phyloP scores from a whole-genome alignment of 1,140 invertebrate genomes.

The Hermetia illucens region DNA sequence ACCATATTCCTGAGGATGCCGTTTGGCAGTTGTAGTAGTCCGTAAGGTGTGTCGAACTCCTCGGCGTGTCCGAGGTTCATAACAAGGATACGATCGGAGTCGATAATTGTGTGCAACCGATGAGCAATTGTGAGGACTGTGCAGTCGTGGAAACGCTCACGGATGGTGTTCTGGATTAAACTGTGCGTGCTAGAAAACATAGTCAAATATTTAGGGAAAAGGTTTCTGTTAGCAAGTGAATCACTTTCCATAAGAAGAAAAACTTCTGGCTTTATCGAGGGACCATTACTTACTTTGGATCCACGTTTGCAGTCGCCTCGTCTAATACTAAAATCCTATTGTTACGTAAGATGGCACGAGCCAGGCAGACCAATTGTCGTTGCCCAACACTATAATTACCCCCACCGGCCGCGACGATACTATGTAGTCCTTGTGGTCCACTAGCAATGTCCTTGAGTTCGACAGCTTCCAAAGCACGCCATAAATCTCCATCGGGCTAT shows the following conservation, averaged over 20 bases:
- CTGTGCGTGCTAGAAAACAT: conserved; percentile 23
- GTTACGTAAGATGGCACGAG: conserved; percentile 52
- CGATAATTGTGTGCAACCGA: conserved; percentile 60
- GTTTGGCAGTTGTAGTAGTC: conserved; percentile 33
- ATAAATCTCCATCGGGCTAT: conserved; percentile 43
- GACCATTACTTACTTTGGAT: conserved; percentile 32
- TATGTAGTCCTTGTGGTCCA: conserved; percentile 34
- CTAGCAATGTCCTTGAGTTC: conserved; percentile 34
- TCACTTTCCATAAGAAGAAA: too few relatives aligned
- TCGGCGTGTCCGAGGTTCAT: conserved; percentile 36
- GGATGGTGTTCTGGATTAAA: conserved; percentile 36
- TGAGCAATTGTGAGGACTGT: conserved; percentile 56
- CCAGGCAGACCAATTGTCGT: conserved; percentile 53
- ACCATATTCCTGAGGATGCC: conserved; percentile 10
- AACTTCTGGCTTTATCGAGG: conserved; percentile 10
- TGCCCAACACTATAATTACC: conserved; percentile 59
- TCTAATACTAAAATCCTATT: conserved; percentile 50
- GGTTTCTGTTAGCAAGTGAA: too few relatives aligned
- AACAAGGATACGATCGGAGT: conserved; percentile 43
- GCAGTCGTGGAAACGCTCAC: conserved; percentile 34
- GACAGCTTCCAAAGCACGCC: conserved; percentile 44
- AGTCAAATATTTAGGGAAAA: too few relatives aligned
- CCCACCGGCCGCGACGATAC: conserved; percentile 42
- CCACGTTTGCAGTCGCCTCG: conserved; percentile 44
- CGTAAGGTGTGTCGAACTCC: conserved; percentile 44